phyloP scores from a whole-genome alignment of 1,140 invertebrate genomes.

The Musca vetustissima region DNA sequence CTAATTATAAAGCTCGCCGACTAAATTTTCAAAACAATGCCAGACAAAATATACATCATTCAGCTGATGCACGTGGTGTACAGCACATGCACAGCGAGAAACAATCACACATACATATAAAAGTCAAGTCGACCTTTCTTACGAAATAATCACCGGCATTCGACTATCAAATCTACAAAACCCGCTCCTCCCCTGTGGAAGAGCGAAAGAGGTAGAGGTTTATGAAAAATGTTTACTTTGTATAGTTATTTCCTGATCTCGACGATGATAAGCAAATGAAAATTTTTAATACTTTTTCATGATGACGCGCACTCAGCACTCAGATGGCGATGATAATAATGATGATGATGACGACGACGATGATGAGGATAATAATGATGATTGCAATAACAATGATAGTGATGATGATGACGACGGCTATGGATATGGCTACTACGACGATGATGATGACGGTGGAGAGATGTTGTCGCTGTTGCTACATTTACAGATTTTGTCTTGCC shows the following conservation, averaged over 20 bases:
- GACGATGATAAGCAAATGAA: conserved; percentile 11
- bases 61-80: background rate
- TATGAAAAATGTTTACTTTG: background rate
- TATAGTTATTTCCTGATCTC: background rate
- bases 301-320: background rate
- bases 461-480: background rate
- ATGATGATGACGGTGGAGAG: background rate
- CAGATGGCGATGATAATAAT: conserved; percentile 9
- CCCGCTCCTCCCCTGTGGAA: too few relatives aligned
- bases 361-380: conserved; percentile 34
- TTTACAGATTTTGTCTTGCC: too few relatives aligned
- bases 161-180: too few relatives aligned
- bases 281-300: conserved; percentile 1
- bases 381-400: conserved; percentile 31
- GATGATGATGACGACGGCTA: too few relatives aligned
- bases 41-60: too few relatives aligned
- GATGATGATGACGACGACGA: background rate
- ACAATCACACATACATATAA: background rate
- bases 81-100: background rate
- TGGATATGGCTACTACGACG: too few relatives aligned
- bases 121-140: too few relatives aligned
- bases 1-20: too few relatives aligned
- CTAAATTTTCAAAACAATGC: too few relatives aligned
- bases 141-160: too few relatives aligned
- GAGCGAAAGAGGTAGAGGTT: too few relatives aligned